Conservation (phyloP, 2,113 vertebrate genomes). For the Cottus gobio region DNA sequence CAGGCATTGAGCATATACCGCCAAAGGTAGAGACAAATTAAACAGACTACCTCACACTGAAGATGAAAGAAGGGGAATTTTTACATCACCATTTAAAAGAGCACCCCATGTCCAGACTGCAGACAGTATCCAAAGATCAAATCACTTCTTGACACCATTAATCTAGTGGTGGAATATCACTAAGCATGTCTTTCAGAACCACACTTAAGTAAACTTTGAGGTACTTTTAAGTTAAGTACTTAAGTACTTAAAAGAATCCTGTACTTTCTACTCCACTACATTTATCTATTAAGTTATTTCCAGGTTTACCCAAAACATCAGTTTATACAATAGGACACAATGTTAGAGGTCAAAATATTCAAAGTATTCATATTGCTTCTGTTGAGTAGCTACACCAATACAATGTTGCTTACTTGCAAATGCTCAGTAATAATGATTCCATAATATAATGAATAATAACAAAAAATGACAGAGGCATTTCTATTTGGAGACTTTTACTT, state of each 20-base stretch:
- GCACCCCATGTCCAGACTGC: not conserved
- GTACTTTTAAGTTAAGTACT: not conserved
- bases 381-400: not conserved
- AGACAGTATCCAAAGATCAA: not conserved
- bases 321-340: not conserved
- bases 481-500: not conserved
- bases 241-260: not conserved
- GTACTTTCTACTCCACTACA: not conserved
- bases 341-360: not conserved
- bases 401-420: not conserved
- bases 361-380: not conserved
- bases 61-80: not conserved
- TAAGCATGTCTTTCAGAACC: not conserved
- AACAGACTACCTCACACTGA: slow-evolving; percentile 4
- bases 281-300: not conserved
- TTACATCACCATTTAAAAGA: not conserved
- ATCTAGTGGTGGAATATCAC: not conserved
- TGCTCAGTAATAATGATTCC: not conserved
- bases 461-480: not conserved
- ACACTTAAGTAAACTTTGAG: not conserved
- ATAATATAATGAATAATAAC: not conserved
- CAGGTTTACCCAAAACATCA: not conserved
- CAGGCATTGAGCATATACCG: not conserved
- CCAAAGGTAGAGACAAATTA: slow-evolving; percentile 24
- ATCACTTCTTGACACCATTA: not conserved